Base-by-base conservation (phyloP, 2,797 vertebrate species). In the Paedocypris micromegethes region DNA sequence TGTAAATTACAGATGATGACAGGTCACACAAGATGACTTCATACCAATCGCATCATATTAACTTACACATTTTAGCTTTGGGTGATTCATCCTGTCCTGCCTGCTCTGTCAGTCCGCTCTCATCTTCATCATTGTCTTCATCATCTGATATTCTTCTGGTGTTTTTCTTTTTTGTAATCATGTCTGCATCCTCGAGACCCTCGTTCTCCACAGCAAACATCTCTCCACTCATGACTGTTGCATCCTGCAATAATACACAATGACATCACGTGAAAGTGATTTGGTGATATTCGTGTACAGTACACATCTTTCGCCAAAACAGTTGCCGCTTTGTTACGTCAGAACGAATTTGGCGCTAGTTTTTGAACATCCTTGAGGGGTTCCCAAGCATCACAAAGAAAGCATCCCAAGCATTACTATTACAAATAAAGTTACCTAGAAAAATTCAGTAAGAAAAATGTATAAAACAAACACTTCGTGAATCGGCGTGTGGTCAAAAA, bases 281-380 rank as follows among this genome's bases (percentile, higher is more conserved):
- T n/a, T 6, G 23, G 43, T 50, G 38, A 5, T 45, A 9, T 53
- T 52, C 0, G 2, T 49, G 6, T 4, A n/a, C 42, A 3, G 6
- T 37, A 44, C 5, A 37, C 45, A 39, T 37, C 3, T 38, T n/a
- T 5, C 23, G 23, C 23, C 23, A 23, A 23, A 46, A 49, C 43
- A 44, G 7, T 43, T 23, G 23, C 8, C 7, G 49, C 37, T 9
- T 9, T 9, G 41, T 45, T 64, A 9, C 23, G 51, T 4, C 9
- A 59, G 9, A 41, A 68, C 44, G 57, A 60, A 68, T 68, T 67
- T 69, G 66, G 66, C 66, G 58, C 66, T 50, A 57, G 40, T 55
- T 54, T 55, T 23, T 23, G 23, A 23, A 23, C 23, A 23, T 23
- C 23, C 23, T 23, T 23, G 23, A 23, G 23, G 23, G 23, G 23